Evolutionary conservation across 2,797 vertebrate species (phyloP), one percentile per base, ranked within the genome.

Genomic region (Perdix hodgsoniae): DNA sequence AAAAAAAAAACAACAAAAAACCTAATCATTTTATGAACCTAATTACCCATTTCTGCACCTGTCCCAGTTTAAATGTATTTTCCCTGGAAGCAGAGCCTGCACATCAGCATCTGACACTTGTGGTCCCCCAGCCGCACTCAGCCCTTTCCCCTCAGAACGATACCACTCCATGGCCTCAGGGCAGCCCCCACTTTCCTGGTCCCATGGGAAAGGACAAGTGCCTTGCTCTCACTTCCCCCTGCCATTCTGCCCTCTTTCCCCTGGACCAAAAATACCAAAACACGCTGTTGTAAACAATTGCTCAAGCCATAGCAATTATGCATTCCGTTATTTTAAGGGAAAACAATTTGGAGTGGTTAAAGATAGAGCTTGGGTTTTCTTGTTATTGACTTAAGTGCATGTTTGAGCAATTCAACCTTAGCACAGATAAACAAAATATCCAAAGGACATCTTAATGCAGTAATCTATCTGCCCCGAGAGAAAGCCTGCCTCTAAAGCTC

Each of bases 401-500:
- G 50, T 88, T 88, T 84, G 64, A 91, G 88, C 66, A 82, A 42
- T 47, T 50, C 31, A 88, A 91, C 80, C 74, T 82, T 60, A 79
- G 80, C 79, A 57, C 19, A 91, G 63, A 88, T 56, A 94, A 96
- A 95, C 74, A 93, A 84, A 92, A 9, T 13, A 80, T 42, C 54
- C 27, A 45, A 23, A 52, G 23, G 42, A 74, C 60, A 75, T 22
- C 72, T 64, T 15, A 59, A 40, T 27, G 61, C 61, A 26, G 57
- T 57, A 33, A 56, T 27, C 65, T 83, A 4, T 0, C 1, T 83
- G 50, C 15, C 33, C 66, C 15, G 21, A 57, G 44, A 86, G 44
- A 87, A 92, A 83, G 54, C 26, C 1, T 29, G 54, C 11, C 70
- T 80, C 66, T 70, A 47, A 67, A 82, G 11, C 76, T 82, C 70